Percentiles rank a stretch among this genome's conserved stretches.
Conservation (phyloP, 2,888 invertebrate species). For the Cataglyphis albicans region DNA sequence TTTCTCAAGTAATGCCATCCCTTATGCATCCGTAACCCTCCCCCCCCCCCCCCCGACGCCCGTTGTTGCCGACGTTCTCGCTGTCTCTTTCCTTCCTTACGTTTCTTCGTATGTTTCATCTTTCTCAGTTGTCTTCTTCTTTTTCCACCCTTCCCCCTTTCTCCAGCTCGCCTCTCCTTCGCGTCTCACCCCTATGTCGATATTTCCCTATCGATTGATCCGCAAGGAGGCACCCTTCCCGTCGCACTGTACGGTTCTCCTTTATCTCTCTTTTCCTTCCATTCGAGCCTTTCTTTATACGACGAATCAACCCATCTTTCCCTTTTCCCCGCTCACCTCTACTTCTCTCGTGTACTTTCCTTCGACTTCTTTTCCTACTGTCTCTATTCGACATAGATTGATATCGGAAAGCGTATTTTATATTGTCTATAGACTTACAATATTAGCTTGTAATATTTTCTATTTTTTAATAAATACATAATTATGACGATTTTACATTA, state of each 20-base stretch:
- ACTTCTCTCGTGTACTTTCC: constrained; percentile 24
- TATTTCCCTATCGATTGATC: constrained; percentile 86
- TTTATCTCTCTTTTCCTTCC: constrained; percentile 66
- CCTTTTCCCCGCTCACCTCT: constrained; percentile 12
- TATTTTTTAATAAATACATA: constrained; percentile 30
- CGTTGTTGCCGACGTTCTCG: constrained; percentile 52
- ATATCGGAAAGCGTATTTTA: neutral
- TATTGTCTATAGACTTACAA: neutral
- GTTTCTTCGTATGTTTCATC: constrained; percentile 56
- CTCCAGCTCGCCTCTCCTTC: constrained; percentile 64
- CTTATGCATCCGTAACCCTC: constrained; percentile 80
- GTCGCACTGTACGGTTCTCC: constrained; percentile 62
- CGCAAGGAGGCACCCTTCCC: constrained; percentile 74
- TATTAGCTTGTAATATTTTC: constrained; percentile 6
- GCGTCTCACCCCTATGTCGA: constrained; percentile 79
- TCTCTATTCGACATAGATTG: constrained; percentile 31
- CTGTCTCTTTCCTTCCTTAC: constrained; percentile 48
- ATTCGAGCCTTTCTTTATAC: constrained; percentile 59
- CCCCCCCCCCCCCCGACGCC: constrained; percentile 48
- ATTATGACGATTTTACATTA: neutral
- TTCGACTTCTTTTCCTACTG: constrained; percentile 17
- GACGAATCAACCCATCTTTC: constrained; percentile 49
- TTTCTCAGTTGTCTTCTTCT: constrained; percentile 33
- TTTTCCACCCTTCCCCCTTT: constrained; percentile 43
- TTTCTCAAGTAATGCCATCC: constrained; percentile 81